Base-by-base conservation (phyloP, 1,140 invertebrate genomes). In the Batillaria attramentaria region DNA sequence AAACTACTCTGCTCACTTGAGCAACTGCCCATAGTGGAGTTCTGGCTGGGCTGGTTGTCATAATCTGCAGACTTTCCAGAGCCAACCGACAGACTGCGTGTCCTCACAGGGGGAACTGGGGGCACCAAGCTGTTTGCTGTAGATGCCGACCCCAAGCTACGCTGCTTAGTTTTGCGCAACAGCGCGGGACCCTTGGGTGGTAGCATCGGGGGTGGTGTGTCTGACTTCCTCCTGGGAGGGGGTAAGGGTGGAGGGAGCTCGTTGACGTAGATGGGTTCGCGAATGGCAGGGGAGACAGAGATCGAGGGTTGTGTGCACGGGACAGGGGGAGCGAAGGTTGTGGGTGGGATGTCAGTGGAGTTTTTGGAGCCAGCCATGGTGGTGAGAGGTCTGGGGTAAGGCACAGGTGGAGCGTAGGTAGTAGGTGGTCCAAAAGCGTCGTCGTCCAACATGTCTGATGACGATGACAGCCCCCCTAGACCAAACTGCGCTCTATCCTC, bases 121-220 rank as follows among this genome's bases (percentile, higher is more conserved):
- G 86, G 86, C 37, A 83, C 81, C 18, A 43, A 54, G 33, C 28
- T 46, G 24, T 41, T 50, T 28, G 24, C 57, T 46, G 42, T 39
- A 10, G 46, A 18, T 28, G 43, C 66, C 37, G 66, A 70, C n/a
- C 65, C 68, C 37, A 39, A 57, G 31, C 54, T 79, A 5, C 70
- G 50, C 24, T 42, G 35, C 73, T 75, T 75, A 24, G 46, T 75
- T 80, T 84, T 86, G 33, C 70, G 84, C 31, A 82, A 75, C 8
- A 89, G 79, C 16, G 76, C 81, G 72, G 86, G 88, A 66, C 88
- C 88, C 80, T 89, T 89, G 31, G 88, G 88, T 20, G 88, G 88
- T 20, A 88, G 70, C 78, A 85, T 84, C n/a, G n/a, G n/a, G 13
- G 88, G 87, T 35, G 83, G 80, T 8, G 83, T 83, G 46, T 80